Conservation (phyloP, 2,113 vertebrate genomes). For the Ascaphus truei region DNA sequence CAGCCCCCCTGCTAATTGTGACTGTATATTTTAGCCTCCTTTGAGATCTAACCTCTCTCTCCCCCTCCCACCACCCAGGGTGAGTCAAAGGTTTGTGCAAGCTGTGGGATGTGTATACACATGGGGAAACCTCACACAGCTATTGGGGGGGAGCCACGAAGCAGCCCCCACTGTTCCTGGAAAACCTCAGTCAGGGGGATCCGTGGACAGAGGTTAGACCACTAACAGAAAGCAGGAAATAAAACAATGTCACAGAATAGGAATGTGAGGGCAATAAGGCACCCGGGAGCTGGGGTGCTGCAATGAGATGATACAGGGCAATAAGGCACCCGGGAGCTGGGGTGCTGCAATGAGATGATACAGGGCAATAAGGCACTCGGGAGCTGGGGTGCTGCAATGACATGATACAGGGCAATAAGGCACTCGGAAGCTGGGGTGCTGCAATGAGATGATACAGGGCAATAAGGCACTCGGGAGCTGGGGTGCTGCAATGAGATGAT, state of each 20-base stretch:
- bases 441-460: no score
- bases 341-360: no score
- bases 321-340: no score
- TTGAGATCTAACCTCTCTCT: neutral
- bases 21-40: neutral
- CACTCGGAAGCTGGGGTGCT: no score
- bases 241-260: neutral
- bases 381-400: no score
- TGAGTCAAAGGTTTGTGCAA: slow-evolving; percentile 26
- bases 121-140: slow-evolving; percentile 13
- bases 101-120: slow-evolving; percentile 21
- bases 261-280: neutral
- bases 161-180: slow-evolving; percentile 14
- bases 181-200: slow-evolving; percentile 19
- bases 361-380: no score
- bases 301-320: no score
- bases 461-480: no score
- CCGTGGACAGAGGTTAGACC: neutral
- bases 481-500: no score
- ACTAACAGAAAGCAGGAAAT: slow-evolving; percentile 12
- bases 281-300: no score
- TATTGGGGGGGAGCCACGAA: slow-evolving; percentile 11
- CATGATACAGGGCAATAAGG: no score
- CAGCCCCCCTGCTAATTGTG: neutral
- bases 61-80: neutral